Conservation (phyloP, 1,140 invertebrate species). For the Drosophila asahinai region DNA sequence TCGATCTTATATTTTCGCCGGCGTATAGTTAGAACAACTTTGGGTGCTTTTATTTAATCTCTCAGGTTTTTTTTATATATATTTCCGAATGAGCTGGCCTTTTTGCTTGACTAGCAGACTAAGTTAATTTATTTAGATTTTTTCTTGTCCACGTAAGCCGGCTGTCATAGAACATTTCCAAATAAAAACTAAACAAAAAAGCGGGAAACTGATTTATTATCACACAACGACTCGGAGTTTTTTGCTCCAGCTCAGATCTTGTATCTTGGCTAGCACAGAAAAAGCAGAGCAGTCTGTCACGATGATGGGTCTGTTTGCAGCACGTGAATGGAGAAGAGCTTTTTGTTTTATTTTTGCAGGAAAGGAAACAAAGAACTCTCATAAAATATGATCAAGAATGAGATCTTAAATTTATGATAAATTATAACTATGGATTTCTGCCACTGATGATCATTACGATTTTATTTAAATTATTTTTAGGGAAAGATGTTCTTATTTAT, state of each 20-base stretch:
- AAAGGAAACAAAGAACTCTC: not conserved
- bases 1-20: too few relatives aligned
- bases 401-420: not conserved
- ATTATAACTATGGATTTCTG: not conserved
- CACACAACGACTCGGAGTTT: constrained; percentile 14
- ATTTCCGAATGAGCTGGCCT: constrained; percentile 7
- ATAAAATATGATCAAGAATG: not conserved
- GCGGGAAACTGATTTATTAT: constrained; percentile 35
- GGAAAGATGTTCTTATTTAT: accelerated
- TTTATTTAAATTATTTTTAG: not conserved
- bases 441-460: not conserved
- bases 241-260: constrained; percentile 14
- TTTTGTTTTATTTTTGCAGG: not conserved
- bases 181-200: constrained; percentile 26
- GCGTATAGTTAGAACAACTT: not conserved
- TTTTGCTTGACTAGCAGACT: constrained; percentile 10
- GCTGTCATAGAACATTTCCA: constrained; percentile 23
- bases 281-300: constrained; percentile 12
- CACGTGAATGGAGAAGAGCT: constrained; percentile 26
- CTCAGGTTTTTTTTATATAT: not conserved
- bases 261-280: constrained; percentile 21
- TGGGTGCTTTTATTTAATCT: not conserved
- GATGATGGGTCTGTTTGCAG: constrained; percentile 7
- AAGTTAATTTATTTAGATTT: constrained; percentile 40
- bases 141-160: constrained; percentile 30